Conservation (phyloP, 2,113 vertebrate species). For the Chlamydotis undulata region DNA sequence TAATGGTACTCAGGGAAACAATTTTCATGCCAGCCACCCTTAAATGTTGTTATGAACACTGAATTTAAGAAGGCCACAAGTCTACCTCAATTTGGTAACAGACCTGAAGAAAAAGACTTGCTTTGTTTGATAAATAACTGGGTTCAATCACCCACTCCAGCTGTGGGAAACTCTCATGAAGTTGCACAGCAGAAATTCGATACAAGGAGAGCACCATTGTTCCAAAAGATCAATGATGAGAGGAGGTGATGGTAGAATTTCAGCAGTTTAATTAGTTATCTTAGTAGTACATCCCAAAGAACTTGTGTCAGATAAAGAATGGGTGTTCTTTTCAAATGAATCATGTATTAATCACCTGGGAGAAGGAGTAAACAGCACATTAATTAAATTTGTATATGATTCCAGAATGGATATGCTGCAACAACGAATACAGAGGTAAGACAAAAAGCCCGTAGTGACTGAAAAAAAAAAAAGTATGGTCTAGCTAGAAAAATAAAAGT, state of each 20-base stretch:
- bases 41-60: background rate
- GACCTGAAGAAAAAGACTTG: background rate
- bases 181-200: background rate
- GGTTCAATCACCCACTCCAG: background rate
- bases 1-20: background rate
- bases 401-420: background rate
- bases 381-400: background rate
- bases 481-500: background rate
- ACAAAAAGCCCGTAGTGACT: background rate
- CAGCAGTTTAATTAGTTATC: constrained; percentile 7
- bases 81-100: background rate
- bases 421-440: background rate
- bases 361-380: background rate
- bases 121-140: background rate
- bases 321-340: background rate
- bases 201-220: background rate
- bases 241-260: background rate
- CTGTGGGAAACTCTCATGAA: background rate
- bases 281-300: background rate
- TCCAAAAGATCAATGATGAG: constrained; percentile 17
- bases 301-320: background rate
- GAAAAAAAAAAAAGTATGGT: background rate
- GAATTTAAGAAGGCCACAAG: background rate
- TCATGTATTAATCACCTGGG: constrained; percentile 3
- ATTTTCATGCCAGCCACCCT: background rate